Evolutionary conservation across 1,140 invertebrate species (phyloP), one percentile per base, ranked within the genome.

Genomic region (Coenobita brevimanus): DNA sequence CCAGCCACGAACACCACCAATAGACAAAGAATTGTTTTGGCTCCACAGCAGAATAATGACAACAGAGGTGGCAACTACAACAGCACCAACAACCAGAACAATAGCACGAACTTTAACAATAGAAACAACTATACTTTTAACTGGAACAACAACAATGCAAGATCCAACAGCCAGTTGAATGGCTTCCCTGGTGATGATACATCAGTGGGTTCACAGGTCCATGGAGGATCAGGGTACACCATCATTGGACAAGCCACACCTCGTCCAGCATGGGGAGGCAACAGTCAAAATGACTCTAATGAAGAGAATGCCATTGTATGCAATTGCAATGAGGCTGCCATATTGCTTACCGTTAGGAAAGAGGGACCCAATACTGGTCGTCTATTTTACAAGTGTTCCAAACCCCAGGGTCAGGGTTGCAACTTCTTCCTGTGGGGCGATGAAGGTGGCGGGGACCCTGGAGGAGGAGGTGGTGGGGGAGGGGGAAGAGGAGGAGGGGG

Each of bases 361-460:
- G 94, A 94, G 86, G 94, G 94, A 8, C 93, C 94, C 1, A 94
- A 94, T 89, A 93, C 92, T 91, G 94, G 96, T 83, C 94, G 96
- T 90, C 93, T 95, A 91, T 97, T 97, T 93, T 97, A 96, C 92
- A 96, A 95, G 92, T 97, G 97, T 92, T 90, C 92, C 0, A 93
- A 94, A 91, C 93, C 92, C 36, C 91, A 92, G 54, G 93, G 93
- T 0, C 15, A 91, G 76, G 93, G 93, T 1, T 97, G 96, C 91
- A 94, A 95, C 90, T 97, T 96, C 91, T 97, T 97, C 91, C 91
- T 96, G 0, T 97, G 96, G 96, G 95, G 94, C 24, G 93, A 95
- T 33, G 93, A 94, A 46, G 83, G 75, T 27, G 62, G 54, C 2
- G 43, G 57, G 67, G 71, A 17, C n/a, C 57, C 24, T 6, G 82